Evolutionary conservation across 2,113 vertebrate genomes (phyloP).

Genomic region (Zapornia atra): DNA sequence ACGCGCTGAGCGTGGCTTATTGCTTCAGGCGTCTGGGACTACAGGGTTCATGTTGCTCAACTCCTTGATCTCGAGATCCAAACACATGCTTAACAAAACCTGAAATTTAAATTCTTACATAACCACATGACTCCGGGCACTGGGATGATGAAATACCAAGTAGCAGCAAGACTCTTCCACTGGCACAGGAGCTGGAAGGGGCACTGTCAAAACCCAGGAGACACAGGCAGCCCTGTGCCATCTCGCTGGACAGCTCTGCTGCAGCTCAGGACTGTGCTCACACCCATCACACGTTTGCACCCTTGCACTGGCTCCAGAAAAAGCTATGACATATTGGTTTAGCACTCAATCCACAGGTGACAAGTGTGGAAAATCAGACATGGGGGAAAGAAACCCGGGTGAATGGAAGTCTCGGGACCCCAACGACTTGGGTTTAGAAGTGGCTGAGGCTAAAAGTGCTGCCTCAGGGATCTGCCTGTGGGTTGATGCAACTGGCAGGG

Average conservation of each 20-base stretch:
- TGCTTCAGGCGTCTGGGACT: not conserved
- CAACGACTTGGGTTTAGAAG: not conserved
- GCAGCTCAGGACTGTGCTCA: not conserved
- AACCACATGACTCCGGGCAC: not conserved
- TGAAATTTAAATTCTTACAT: not conserved
- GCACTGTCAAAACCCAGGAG: not conserved
- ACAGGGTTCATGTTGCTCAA: not conserved
- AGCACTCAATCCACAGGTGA: not conserved
- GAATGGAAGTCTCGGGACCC: not conserved
- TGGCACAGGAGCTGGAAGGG: not conserved
- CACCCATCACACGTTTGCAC: not conserved
- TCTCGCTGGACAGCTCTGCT: not conserved
- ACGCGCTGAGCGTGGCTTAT: not conserved
- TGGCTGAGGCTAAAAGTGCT: not conserved
- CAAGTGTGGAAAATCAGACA: not conserved
- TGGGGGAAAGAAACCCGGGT: not conserved
- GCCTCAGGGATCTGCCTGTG: not conserved
- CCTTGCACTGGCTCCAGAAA: not conserved
- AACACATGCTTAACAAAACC: not conserved
- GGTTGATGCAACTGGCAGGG: not conserved
- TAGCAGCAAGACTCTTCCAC: not conserved
- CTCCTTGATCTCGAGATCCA: not conserved
- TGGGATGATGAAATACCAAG: constrained; percentile 16
- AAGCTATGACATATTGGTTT: not conserved
- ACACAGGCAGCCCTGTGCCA: fast-evolving